Evolutionary conservation across 2,797 vertebrate species (phyloP).

Genomic region (Craterocephalus amniculus): DNA sequence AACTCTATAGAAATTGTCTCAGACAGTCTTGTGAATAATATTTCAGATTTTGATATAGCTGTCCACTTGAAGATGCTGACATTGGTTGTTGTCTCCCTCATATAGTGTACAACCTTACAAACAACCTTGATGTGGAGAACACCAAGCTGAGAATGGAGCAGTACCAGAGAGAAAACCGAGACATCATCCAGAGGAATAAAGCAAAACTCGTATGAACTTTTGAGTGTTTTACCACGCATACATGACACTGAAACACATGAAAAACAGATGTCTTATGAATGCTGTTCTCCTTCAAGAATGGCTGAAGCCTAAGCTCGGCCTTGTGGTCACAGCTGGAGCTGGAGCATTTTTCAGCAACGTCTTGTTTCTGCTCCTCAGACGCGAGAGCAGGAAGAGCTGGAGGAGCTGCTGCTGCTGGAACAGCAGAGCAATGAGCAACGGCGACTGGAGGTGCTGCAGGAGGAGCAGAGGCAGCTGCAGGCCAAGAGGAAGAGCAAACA

Average conservation of each 20-base stretch:
- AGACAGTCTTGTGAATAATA: not conserved
- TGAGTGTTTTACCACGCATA: not conserved
- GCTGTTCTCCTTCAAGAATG: not conserved
- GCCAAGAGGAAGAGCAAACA: constrained; percentile 96
- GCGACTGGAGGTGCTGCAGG: constrained; percentile 89
- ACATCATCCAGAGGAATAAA: constrained; percentile 96
- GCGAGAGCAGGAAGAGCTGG: constrained; percentile 95
- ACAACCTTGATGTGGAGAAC: constrained; percentile 94
- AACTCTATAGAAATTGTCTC: too few relatives aligned
- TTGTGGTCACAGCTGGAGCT: not conserved
- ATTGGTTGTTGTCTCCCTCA: constrained; percentile 27
- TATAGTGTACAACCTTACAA: constrained; percentile 95
- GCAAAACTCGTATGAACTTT: constrained; percentile 89
- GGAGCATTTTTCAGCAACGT: not conserved
- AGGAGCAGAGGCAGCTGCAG: constrained; percentile 93
- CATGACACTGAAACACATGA: not conserved
- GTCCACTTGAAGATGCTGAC: not conserved
- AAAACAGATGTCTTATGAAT: too few relatives aligned
- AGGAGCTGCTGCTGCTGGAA: constrained; percentile 92
- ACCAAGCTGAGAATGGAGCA: constrained; percentile 95
- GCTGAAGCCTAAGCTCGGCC: not conserved
- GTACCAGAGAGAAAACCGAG: constrained; percentile 96
- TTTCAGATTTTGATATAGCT: not conserved
- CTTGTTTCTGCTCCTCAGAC: constrained; percentile 80
- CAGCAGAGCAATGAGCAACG: constrained; percentile 90